phyloP scores from a whole-genome alignment of 2,113 vertebrate genomes.

The Tupaia tana region DNA sequence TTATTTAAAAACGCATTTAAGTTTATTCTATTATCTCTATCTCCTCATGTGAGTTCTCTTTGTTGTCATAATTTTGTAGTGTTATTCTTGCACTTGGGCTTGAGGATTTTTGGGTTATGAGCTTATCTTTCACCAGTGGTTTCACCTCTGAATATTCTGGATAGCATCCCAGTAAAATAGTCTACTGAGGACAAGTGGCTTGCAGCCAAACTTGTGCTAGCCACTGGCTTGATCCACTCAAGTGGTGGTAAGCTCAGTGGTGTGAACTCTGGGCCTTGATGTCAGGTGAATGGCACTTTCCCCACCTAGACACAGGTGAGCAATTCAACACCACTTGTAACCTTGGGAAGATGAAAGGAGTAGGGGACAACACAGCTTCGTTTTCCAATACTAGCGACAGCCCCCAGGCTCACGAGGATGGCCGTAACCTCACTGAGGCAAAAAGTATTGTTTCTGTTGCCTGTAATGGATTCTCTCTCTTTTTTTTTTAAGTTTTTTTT shows the following conservation, averaged over 20 bases:
- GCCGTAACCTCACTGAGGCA: background rate
- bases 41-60: background rate
- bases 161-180: background rate
- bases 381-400: background rate
- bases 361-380: background rate
- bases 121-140: background rate
- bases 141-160: background rate
- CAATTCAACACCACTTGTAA: background rate
- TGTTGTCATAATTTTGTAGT: background rate
- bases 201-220: background rate
- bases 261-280: background rate
- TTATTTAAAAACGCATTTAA: background rate
- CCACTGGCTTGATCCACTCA: too few species aligned
- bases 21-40: background rate
- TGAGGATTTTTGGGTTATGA: background rate
- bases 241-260: background rate
- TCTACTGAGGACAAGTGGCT: background rate
- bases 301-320: background rate
- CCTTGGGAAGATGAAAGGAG: background rate
- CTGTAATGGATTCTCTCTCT: background rate
- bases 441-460: background rate
- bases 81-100: background rate
- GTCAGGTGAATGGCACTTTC: background rate
- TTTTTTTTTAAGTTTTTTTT: background rate
- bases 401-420: background rate